A percentile compares a stretch with the other conserved stretches of the same genome.
Evolutionary conservation across 2,797 vertebrate genomes (phyloP).

Genomic region (Intellagama lesueurii): DNA sequence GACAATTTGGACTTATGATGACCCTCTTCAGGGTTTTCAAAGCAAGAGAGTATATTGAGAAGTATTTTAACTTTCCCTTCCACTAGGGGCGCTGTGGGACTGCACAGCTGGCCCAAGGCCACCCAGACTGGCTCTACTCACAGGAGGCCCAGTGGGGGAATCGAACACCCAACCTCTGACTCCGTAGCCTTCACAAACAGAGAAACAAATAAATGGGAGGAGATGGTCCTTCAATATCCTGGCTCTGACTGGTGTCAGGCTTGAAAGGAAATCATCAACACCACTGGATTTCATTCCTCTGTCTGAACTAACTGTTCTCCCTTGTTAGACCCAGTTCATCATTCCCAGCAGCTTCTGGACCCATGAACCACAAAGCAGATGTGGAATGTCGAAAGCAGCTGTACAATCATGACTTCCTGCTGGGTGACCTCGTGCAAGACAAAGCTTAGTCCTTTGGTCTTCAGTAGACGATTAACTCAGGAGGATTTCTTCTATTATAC

Average conservation of each 20-base stretch:
- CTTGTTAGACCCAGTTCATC: background rate
- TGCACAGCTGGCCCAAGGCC: too few relatives aligned
- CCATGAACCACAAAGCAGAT: constrained; percentile 33
- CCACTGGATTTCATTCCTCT: background rate
- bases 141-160: too few relatives aligned
- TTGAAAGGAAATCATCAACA: background rate
- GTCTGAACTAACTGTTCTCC: background rate
- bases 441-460: background rate
- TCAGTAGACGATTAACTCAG: background rate
- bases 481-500: background rate
- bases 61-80: too few relatives aligned
- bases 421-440: background rate
- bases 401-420: background rate
- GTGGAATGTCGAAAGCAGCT: background rate
- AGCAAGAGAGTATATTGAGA: too few relatives aligned
- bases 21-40: too few relatives aligned
- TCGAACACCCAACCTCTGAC: too few relatives aligned
- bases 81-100: too few relatives aligned
- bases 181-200: too few relatives aligned
- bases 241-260: background rate
- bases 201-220: background rate
- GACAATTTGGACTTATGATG: too few relatives aligned
- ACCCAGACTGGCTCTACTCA: too few relatives aligned
- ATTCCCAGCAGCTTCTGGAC: background rate
- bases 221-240: background rate